These are phyloP conservation scores for Nomada hirtipes DNA, from an alignment of 2,888 invertebrate species.

Conservation along the genomic window DNA sequence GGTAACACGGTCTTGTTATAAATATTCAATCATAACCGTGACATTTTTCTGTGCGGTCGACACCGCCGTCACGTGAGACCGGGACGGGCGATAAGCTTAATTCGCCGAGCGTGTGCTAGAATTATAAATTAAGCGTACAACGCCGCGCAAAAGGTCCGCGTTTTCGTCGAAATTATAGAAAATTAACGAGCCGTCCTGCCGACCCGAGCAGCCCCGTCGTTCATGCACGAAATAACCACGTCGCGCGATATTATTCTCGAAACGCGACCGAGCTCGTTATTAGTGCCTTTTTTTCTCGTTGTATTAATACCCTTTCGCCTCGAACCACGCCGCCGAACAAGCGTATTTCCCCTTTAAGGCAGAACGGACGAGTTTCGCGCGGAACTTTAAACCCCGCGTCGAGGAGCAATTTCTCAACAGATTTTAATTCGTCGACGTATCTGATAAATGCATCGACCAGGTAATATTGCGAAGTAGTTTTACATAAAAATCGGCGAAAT, in stretches of 20 bases:
- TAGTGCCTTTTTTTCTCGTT: not conserved
- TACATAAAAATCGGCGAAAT: not conserved
- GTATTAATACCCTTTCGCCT: not conserved
- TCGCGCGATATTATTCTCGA: conserved; percentile 12
- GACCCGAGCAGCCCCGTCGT: not conserved
- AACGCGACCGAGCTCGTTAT: conserved; percentile 9
- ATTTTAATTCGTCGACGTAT: not conserved
- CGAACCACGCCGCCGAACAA: not conserved
- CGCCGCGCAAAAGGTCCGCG: not conserved
- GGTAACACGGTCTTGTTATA: conserved; percentile 60
- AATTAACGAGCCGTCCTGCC: conserved; percentile 39
- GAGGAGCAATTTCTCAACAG: not conserved
- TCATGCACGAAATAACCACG: conserved; percentile 17
- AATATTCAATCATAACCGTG: conserved; percentile 66
- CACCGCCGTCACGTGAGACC: conserved; percentile 29
- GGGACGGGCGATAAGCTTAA: conserved; percentile 36
- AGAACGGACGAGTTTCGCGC: conserved; percentile 10
- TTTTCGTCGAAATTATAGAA: conserved; percentile 39
- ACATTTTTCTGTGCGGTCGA: conserved; percentile 36
- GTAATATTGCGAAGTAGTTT: not conserved
- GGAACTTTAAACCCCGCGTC: conserved; percentile 12
- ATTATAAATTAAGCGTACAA: conserved; percentile 40
- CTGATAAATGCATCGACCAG: not conserved
- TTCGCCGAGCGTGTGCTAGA: conserved; percentile 40
- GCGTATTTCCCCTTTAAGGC: conserved; percentile 49